phyloP scores from a whole-genome alignment of 2,113 vertebrate genomes.

The Oenanthe oenanthe region DNA sequence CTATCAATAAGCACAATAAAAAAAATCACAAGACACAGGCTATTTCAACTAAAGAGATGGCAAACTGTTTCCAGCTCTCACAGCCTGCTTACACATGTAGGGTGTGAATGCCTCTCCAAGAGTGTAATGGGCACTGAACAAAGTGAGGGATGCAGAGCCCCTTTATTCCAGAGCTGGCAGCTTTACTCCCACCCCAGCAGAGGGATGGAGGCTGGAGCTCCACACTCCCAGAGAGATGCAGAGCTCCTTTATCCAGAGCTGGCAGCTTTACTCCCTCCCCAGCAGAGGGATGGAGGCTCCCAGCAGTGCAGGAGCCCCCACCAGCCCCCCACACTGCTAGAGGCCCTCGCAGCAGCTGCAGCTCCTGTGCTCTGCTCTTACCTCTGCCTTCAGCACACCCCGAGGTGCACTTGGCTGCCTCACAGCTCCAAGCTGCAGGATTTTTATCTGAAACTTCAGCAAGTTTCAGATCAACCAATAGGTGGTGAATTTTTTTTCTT shows the following conservation, averaged over 20 bases:
- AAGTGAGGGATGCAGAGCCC: not conserved
- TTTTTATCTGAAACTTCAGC: not conserved
- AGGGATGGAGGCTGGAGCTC: not conserved
- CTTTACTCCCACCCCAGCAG: not conserved
- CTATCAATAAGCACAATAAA: not conserved
- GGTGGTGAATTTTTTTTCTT: not conserved
- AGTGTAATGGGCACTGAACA: not conserved
- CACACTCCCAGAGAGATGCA: too few species aligned
- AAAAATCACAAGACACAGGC: not conserved
- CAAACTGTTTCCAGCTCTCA: not conserved
- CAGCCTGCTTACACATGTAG: not conserved
- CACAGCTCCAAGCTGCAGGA: not conserved
- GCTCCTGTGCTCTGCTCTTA: not conserved
- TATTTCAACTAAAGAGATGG: not conserved
- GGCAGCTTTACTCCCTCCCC: not conserved
- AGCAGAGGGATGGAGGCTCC: not conserved
- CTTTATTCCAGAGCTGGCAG: not conserved
- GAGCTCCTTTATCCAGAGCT: not conserved
- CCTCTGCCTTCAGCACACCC: not conserved
- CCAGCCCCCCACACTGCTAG: slow-evolving; percentile 11
- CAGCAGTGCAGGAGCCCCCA: not conserved
- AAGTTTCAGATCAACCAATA: not conserved
- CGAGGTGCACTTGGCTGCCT: not conserved
- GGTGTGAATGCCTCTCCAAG: not conserved
- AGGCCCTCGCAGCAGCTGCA: slow-evolving; percentile 31